These are phyloP conservation scores for Xanthia togata DNA, from an alignment of 2,888 invertebrate species.

Conservation along the genomic window DNA sequence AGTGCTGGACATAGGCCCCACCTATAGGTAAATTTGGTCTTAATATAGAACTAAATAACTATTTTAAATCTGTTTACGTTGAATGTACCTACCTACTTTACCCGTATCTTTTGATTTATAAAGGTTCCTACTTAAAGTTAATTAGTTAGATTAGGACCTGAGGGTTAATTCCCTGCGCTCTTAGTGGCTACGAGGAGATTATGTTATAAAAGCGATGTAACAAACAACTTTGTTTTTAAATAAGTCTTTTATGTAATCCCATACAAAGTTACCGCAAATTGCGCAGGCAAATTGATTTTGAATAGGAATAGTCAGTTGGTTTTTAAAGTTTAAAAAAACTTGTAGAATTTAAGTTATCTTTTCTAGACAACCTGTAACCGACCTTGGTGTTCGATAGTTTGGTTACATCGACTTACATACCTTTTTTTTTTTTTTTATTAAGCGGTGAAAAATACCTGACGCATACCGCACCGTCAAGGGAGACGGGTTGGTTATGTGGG, in stretches of 20 bases:
- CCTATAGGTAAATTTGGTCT: neutral
- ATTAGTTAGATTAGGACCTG: slow-evolving; percentile 32
- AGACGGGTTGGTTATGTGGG: too few relatives aligned
- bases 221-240: slow-evolving; percentile 5
- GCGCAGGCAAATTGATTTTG: neutral
- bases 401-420: neutral
- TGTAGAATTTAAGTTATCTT: neutral
- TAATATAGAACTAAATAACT: neutral
- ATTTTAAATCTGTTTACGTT: too few relatives aligned
- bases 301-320: too few relatives aligned
- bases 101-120: slow-evolving; percentile 33
- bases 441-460: too few relatives aligned
- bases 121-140: slow-evolving; percentile 32
- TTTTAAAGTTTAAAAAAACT: neutral
- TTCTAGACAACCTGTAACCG: neutral
- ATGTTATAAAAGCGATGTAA: slow-evolving; percentile 10
- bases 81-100: slow-evolving; percentile 5
- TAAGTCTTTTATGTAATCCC: neutral
- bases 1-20: slow-evolving; percentile 1
- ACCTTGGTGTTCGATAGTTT: neutral
- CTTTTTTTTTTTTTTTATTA: too few relatives aligned
- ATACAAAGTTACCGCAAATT: neutral
- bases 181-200: slow-evolving; percentile 18
- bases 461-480: too few relatives aligned
- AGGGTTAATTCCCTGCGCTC: slow-evolving; percentile 17